Percentiles rank a stretch among this genome's conserved stretches.
These are phyloP conservation scores for Pseudococcus viburni DNA, from an alignment of 2,888 invertebrate species.

Conservation along the genomic window DNA sequence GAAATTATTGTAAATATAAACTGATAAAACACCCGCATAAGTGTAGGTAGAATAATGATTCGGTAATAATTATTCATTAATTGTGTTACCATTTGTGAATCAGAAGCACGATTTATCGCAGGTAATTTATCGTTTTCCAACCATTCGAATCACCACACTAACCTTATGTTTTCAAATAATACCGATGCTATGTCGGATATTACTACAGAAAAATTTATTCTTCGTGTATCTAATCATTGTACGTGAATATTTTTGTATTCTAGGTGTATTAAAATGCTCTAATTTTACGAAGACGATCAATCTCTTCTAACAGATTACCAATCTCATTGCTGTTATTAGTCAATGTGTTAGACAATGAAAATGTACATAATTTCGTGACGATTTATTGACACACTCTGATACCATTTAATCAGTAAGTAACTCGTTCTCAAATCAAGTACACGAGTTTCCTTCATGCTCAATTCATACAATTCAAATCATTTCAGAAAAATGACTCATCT, in stretches of 20 bases:
- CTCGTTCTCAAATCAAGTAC: not conserved
- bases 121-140: not conserved
- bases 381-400: not conserved
- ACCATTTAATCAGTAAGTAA: not conserved
- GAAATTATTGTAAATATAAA: not conserved
- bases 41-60: not conserved
- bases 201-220: not conserved
- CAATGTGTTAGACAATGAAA: not conserved
- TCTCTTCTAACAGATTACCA: not conserved
- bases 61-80: not conserved
- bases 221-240: not conserved
- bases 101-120: not conserved
- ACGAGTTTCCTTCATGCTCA: not conserved
- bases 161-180: not conserved
- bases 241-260: not conserved
- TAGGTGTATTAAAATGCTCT: not conserved
- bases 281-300: not conserved
- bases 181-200: not conserved
- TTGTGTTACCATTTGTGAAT: not conserved
- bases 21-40: not conserved
- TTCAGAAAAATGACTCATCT: not conserved
- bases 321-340: not conserved
- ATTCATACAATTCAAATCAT: not conserved
- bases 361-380: not conserved
- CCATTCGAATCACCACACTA: not conserved